Evolutionary conservation across 2,888 invertebrate species (phyloP).

Genomic region (Pedicia rivosa): DNA sequence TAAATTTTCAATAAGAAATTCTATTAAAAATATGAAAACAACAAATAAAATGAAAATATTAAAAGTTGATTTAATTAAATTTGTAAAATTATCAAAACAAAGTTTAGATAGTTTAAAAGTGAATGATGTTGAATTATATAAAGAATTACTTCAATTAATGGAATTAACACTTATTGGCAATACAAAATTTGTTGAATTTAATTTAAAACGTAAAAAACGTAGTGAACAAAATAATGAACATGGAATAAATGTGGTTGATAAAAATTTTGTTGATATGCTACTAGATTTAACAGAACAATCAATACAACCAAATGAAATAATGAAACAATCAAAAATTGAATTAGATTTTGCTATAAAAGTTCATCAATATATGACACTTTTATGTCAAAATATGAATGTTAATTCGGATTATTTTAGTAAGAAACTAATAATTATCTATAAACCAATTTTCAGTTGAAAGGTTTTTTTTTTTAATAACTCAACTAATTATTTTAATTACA

Average conservation of each 20-base stretch:
- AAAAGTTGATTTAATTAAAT: not conserved
- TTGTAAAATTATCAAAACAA: not conserved
- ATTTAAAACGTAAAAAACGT: no score
- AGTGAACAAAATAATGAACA: no score
- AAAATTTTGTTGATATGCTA: not conserved
- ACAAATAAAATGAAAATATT: not conserved
- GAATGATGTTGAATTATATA: not conserved
- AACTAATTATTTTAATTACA: no score
- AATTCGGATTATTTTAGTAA: no score
- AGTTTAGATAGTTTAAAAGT: not conserved
- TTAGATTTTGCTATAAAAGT: not conserved
- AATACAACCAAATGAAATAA: not conserved
- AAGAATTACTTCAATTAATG: not conserved
- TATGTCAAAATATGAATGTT: not conserved
- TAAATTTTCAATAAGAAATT: not conserved
- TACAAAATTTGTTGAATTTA: no score
- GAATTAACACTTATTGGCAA: no score
- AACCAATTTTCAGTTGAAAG: no score
- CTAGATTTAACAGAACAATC: not conserved
- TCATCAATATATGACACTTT: not conserved
- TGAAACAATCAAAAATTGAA: not conserved
- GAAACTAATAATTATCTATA: no score
- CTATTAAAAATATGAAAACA: not conserved
- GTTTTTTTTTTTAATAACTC: no score
- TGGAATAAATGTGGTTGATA: not conserved